Evolutionary conservation across 1,140 invertebrate species (phyloP).

Genomic region (Brachionus sp.): DNA sequence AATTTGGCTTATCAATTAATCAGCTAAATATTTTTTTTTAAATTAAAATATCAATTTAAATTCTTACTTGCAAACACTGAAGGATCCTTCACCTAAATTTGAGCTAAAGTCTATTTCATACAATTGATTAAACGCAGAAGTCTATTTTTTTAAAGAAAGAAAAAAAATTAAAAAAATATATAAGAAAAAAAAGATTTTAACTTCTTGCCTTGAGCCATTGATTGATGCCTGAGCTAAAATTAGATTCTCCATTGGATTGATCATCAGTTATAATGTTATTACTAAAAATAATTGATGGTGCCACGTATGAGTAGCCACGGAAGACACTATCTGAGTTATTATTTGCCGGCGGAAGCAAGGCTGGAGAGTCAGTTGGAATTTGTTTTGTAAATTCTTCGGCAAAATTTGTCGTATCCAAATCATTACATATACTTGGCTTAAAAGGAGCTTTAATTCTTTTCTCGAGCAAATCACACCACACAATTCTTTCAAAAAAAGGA

Average conservation of each 20-base stretch:
- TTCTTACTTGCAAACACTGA: slow-evolving; percentile 70
- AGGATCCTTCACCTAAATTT: slow-evolving; percentile 77
- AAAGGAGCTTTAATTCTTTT: slow-evolving; percentile 76
- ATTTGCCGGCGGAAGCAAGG: slow-evolving; percentile 77
- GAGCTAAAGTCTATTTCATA: slow-evolving; percentile 51
- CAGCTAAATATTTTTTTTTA: no score
- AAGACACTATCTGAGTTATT: slow-evolving; percentile 64
- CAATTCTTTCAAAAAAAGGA: slow-evolving; percentile 69
- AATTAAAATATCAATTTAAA: no score
- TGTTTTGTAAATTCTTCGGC: slow-evolving; percentile 90
- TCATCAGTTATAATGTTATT: slow-evolving; percentile 75
- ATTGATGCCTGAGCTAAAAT: slow-evolving; percentile 47
- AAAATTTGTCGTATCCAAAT: slow-evolving; percentile 90
- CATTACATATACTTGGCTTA: slow-evolving; percentile 73
- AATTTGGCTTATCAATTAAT: no score
- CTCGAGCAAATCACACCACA: slow-evolving; percentile 72
- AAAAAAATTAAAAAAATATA: slow-evolving; percentile 48
- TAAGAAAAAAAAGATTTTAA: slow-evolving; percentile 46
- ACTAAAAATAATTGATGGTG: slow-evolving; percentile 82
- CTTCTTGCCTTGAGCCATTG: slow-evolving; percentile 61
- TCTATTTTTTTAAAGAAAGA: slow-evolving; percentile 63
- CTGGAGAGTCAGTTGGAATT: slow-evolving; percentile 82
- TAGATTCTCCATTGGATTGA: slow-evolving; percentile 60
- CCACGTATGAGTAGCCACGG: slow-evolving; percentile 87
- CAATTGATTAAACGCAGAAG: slow-evolving; percentile 65